Conservation (phyloP, 2,888 invertebrate genomes). For the Spisula subtruncata region DNA sequence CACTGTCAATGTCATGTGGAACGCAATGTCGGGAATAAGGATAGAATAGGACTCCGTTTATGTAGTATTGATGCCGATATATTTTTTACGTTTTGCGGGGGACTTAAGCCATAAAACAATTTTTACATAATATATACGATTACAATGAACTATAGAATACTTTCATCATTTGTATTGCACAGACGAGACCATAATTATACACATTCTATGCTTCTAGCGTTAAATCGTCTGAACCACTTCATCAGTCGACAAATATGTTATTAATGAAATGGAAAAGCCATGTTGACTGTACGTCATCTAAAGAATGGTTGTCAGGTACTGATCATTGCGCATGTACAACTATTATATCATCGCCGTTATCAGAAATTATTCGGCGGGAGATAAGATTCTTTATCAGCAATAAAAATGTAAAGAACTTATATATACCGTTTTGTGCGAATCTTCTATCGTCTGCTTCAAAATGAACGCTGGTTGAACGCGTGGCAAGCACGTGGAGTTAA, state of each 20-base stretch:
- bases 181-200: neutral
- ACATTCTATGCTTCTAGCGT: neutral
- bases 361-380: neutral
- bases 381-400: constrained; percentile 39
- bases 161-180: neutral
- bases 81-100: too few relatives aligned
- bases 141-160: neutral
- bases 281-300: constrained; percentile 22
- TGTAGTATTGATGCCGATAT: neutral
- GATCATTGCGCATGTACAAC: neutral
- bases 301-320: neutral
- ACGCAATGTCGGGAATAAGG: too few relatives aligned
- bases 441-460: constrained; percentile 34
- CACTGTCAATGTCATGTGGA: too few relatives aligned
- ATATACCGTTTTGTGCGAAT: constrained; percentile 46
- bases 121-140: constrained; percentile 9
- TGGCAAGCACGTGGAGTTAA: constrained; percentile 44
- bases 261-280: constrained; percentile 47
- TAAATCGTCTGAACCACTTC: neutral
- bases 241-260: constrained; percentile 5
- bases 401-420: constrained; percentile 47
- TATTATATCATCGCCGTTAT: neutral
- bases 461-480: constrained; percentile 30
- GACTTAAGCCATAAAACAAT: neutral
- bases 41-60: too few relatives aligned